phyloP scores from a whole-genome alignment of 2,888 invertebrate genomes.

The Penaeus monodon region DNA sequence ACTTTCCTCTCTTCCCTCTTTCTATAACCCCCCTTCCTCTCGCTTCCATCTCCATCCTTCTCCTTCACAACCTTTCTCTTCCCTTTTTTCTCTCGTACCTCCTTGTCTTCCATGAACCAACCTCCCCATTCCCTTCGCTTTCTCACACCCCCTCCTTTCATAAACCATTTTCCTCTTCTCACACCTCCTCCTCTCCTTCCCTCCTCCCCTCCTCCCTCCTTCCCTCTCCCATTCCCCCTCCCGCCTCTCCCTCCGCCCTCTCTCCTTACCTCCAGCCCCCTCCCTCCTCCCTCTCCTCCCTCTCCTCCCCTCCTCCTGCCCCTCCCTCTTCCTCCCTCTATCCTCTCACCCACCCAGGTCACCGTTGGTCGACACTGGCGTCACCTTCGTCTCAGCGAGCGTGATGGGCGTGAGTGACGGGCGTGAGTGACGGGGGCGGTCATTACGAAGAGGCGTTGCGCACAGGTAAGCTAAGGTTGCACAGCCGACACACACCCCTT shows the following conservation, averaged over 20 bases:
- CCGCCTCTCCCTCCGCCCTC: background rate
- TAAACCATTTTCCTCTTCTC: background rate
- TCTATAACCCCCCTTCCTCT: too few species aligned
- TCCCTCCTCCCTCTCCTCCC: background rate
- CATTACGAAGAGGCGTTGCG: constrained; percentile 24
- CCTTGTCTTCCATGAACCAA: too few species aligned
- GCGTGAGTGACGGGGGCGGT: constrained; percentile 24
- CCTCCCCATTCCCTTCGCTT: too few species aligned
- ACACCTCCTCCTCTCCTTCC: background rate
- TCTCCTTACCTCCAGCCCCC: background rate
- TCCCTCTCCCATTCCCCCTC: background rate
- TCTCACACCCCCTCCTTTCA: background rate
- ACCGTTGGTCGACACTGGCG: constrained; percentile 1
- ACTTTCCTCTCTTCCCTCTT: too few species aligned
- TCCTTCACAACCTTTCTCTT: too few species aligned
- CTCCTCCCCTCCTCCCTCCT: background rate
- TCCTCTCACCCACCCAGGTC: background rate
- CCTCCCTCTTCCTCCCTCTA: background rate
- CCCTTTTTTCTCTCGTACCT: too few species aligned
- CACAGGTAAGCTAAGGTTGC: constrained; percentile 28
- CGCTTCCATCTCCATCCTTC: too few species aligned
- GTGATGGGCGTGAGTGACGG: constrained; percentile 31
- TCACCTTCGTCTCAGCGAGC: background rate
- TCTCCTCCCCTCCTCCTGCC: background rate
- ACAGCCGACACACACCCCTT: background rate